phyloP scores from a whole-genome alignment of 2,113 vertebrate genomes.

The Acrocephalus arundinaceus region DNA sequence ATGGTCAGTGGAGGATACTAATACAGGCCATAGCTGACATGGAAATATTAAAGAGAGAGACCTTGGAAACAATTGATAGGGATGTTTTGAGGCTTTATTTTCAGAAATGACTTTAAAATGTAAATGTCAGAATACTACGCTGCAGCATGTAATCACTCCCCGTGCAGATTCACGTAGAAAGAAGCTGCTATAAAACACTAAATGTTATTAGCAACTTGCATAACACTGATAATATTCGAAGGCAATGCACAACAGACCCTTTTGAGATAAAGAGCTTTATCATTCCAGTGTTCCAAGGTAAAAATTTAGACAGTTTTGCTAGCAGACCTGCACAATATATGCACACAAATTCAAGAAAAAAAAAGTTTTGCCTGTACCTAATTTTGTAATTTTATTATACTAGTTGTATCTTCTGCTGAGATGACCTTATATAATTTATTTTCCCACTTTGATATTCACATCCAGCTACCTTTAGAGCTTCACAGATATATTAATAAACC shows the following conservation, averaged over 20 bases:
- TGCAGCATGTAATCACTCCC: background rate
- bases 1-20: background rate
- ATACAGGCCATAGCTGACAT: rapidly evolving
- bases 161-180: background rate
- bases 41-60: background rate
- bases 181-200: background rate
- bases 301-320: background rate
- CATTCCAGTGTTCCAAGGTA: background rate
- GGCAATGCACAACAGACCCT: background rate
- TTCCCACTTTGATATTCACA: background rate
- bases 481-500: background rate
- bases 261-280: conserved; percentile 10
- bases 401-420: background rate
- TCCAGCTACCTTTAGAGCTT: background rate
- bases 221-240: conserved; percentile 30
- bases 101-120: background rate
- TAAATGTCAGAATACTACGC: background rate
- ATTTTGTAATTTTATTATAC: background rate
- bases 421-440: background rate
- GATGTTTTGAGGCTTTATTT: background rate
- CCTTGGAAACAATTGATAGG: background rate
- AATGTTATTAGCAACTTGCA: background rate
- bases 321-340: background rate
- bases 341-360: background rate
- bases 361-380: background rate